Evolutionary conservation across 1,140 invertebrate species (phyloP).

Genomic region (Nymphalis io): DNA sequence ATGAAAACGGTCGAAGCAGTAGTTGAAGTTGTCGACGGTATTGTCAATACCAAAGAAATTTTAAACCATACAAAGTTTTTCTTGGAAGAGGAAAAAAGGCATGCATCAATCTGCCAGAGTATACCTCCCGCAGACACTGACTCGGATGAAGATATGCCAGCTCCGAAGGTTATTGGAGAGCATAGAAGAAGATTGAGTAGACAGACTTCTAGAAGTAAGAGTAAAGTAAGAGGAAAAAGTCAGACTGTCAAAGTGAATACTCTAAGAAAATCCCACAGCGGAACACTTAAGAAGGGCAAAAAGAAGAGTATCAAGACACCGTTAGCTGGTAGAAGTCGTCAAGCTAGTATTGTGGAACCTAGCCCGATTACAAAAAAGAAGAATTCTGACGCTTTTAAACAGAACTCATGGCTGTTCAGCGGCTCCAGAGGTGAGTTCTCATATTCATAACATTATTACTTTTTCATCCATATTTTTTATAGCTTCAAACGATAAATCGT

Average conservation of each 20-base stretch:
- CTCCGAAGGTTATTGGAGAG: conserved; percentile 61
- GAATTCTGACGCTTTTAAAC: conserved; percentile 57
- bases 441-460: background rate
- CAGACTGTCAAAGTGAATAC: conserved; percentile 72
- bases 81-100: conserved; percentile 69
- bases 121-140: conserved; percentile 66
- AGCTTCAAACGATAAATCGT: background rate
- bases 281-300: conserved; percentile 71
- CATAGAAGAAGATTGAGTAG: conserved; percentile 70
- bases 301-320: conserved; percentile 66
- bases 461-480: background rate
- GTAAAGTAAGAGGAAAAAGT: conserved; percentile 72
- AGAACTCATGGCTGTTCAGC: conserved; percentile 76
- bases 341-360: conserved; percentile 67
- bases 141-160: conserved; percentile 69
- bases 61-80: conserved; percentile 68
- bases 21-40: conserved; percentile 60
- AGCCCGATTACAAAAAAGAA: conserved; percentile 67
- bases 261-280: conserved; percentile 70
- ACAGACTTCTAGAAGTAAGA: conserved; percentile 74
- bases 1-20: conserved; percentile 68
- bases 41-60: conserved; percentile 60
- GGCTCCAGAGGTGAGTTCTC: conserved; percentile 52
- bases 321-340: conserved; percentile 57
- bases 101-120: conserved; percentile 46